phyloP scores from a whole-genome alignment of 1,140 invertebrate genomes.

The Drosophila saltans region DNA sequence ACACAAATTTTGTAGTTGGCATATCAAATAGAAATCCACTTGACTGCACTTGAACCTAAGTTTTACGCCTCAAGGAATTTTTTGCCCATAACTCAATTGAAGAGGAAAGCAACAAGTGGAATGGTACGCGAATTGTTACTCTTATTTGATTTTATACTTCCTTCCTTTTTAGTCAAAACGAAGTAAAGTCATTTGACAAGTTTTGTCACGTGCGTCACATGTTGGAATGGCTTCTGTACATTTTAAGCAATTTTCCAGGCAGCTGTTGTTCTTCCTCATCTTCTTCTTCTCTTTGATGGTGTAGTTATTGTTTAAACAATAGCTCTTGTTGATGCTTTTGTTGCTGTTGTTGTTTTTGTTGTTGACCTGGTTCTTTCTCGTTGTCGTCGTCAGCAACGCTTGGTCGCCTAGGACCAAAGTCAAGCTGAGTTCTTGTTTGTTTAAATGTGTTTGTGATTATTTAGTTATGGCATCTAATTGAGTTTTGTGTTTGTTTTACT shows the following conservation, averaged over 20 bases:
- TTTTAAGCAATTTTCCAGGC: slow-evolving; percentile 72
- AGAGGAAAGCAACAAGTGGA: slow-evolving; percentile 47
- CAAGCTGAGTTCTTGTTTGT: slow-evolving; percentile 56
- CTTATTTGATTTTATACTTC: slow-evolving; percentile 33
- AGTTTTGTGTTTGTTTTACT: slow-evolving; percentile 66
- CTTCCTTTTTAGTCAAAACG: slow-evolving; percentile 57
- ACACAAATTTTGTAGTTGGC: background rate
- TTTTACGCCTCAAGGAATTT: slow-evolving; percentile 19
- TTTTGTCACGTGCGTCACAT: slow-evolving; percentile 81
- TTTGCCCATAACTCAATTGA: slow-evolving; percentile 53
- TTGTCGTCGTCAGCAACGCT: slow-evolving; percentile 26
- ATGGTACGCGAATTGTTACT: slow-evolving; percentile 30
- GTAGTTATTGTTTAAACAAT: slow-evolving; percentile 58
- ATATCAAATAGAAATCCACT: slow-evolving; percentile 59
- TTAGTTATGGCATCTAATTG: slow-evolving; percentile 81
- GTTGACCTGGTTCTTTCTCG: slow-evolving; percentile 56
- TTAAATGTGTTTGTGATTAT: slow-evolving; percentile 81
- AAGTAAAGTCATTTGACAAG: slow-evolving; percentile 80
- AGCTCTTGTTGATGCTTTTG: slow-evolving; percentile 31
- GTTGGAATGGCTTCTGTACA: slow-evolving; percentile 71
- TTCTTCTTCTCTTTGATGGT: slow-evolving; percentile 42
- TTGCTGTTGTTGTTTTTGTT: slow-evolving; percentile 43
- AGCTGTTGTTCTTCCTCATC: slow-evolving; percentile 37
- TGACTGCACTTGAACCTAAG: slow-evolving; percentile 47
- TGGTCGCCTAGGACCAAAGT: slow-evolving; percentile 38